phyloP scores from a whole-genome alignment of 2,113 vertebrate species.

The Chloebia gouldiae region DNA sequence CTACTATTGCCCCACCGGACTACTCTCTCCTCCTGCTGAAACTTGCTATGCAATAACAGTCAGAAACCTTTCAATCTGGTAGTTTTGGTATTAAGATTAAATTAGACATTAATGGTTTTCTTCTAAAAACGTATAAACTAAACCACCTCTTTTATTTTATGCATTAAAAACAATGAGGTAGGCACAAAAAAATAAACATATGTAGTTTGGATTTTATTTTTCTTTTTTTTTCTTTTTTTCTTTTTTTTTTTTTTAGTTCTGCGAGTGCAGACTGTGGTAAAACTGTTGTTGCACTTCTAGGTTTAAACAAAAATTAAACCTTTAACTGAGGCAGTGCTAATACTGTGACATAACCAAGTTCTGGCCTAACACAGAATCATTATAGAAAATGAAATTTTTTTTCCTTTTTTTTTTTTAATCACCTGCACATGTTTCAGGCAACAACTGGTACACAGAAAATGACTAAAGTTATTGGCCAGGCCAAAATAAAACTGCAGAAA shows the following conservation, averaged over 20 bases:
- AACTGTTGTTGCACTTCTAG: conserved; percentile 74
- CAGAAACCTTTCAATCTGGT: conserved; percentile 67
- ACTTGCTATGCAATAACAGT: conserved; percentile 70
- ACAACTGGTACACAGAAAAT: conserved; percentile 79
- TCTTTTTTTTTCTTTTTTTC: background rate
- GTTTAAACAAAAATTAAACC: conserved; percentile 81
- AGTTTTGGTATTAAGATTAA: conserved; percentile 82
- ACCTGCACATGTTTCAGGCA: conserved; percentile 76
- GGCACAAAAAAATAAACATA: conserved; percentile 79
- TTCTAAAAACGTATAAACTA: conserved; percentile 75
- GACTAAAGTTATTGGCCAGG: conserved; percentile 71
- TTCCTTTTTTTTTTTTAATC: background rate
- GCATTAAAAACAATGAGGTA: conserved; percentile 87
- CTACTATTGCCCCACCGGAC: conserved; percentile 4
- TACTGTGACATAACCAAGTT: conserved; percentile 79
- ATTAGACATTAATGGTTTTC: conserved; percentile 78
- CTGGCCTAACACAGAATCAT: conserved; percentile 73
- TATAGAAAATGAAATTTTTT: conserved; percentile 68
- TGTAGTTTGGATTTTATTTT: conserved; percentile 68
- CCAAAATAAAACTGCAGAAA: conserved; percentile 68
- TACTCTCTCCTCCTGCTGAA: conserved; percentile 57
- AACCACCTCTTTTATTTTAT: conserved; percentile 82
- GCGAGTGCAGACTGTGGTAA: conserved; percentile 72
- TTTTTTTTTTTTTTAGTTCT: conserved; percentile 40
- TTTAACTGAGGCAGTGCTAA: conserved; percentile 80